Conservation (phyloP, 2,888 invertebrate species). For the Mythimna lalbum region DNA sequence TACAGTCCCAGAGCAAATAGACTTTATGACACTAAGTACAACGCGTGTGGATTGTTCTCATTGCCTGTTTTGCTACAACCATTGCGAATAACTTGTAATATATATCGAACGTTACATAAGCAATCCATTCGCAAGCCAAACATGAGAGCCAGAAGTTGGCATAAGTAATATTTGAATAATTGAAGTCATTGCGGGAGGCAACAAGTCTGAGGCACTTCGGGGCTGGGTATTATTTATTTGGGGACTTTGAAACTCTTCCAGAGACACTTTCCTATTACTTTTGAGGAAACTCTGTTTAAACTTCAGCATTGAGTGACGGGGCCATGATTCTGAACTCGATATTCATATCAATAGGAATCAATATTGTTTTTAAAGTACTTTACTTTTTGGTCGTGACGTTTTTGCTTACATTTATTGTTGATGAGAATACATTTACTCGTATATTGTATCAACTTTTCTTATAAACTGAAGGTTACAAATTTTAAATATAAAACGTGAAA, state of each 20-base stretch:
- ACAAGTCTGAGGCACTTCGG: conserved; percentile 26
- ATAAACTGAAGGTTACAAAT: too few species aligned
- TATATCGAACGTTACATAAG: conserved; percentile 1
- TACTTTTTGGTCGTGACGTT: too few species aligned
- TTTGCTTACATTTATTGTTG: not conserved
- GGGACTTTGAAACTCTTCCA: conserved; percentile 40
- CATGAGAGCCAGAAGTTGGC: conserved; percentile 38
- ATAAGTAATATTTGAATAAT: conserved; percentile 69
- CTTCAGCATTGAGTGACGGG: conserved; percentile 23
- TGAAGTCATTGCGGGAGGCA: conserved; percentile 53
- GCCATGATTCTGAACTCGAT: not conserved
- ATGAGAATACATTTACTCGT: not conserved
- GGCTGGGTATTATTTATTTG: conserved; percentile 51
- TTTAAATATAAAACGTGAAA: not conserved
- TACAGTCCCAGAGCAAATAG: conserved; percentile 5
- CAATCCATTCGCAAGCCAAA: conserved; percentile 28
- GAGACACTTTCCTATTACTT: conserved; percentile 35
- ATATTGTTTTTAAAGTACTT: not conserved
- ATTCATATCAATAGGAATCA: conserved; percentile 10
- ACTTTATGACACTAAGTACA: conserved; percentile 1
- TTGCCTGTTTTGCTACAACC: not conserved
- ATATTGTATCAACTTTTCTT: not conserved
- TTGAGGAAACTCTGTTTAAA: conserved; percentile 33
- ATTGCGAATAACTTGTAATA: not conserved
- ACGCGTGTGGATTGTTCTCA: not conserved